Evolutionary conservation across 2,113 vertebrate species (phyloP), one percentile per base, ranked within the genome.

Genomic region (Henicopernis longicauda): DNA sequence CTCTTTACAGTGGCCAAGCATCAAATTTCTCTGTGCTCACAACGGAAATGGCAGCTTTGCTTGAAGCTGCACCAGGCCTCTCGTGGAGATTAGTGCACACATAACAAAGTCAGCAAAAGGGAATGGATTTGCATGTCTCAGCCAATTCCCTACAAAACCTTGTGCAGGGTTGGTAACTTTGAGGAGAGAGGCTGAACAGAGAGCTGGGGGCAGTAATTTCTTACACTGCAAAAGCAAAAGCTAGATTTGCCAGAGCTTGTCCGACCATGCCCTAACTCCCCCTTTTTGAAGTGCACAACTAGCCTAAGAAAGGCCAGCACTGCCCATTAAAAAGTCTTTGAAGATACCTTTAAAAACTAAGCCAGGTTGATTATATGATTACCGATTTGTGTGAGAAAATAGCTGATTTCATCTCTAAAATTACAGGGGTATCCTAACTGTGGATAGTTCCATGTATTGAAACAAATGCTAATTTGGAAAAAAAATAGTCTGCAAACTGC

Each of bases 321-420:
- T 96, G 49, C 49, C 90, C 73, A 54, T 79, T 84, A 81, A 78
- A 81, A 90, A 36, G 65, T 54, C 77, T 93, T 95, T 89, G 91
- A 97, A 96, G 86, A 49, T 36, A 54, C 36, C 31, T 86, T 82
- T 69, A 58, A 91, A 93, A 91, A 82, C 40, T 69, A 89, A 96
- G 44, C 38, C 54, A 50, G 20, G 34, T 7, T 82, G 57, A 89
- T 94, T 91, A 82, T 58, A 40, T 4, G 11, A 73, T 82, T 91
- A 62, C 1, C 2, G 22, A 62, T 85, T 82, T 66, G 22, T 92
- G 58, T 76, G 66, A 84, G 49, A 79, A 94, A 95, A 82, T 45
- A 73, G 31, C 25, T 89, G 89, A 87, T 91, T 80, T 82, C 20
- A 52, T 67, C 67, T 79, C 49, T 74, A 70, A 74, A 93, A 91